Evolutionary conservation across 2,113 vertebrate genomes (phyloP), one percentile per base, ranked within the genome.

Genomic region (Crotalus tigris): DNA sequence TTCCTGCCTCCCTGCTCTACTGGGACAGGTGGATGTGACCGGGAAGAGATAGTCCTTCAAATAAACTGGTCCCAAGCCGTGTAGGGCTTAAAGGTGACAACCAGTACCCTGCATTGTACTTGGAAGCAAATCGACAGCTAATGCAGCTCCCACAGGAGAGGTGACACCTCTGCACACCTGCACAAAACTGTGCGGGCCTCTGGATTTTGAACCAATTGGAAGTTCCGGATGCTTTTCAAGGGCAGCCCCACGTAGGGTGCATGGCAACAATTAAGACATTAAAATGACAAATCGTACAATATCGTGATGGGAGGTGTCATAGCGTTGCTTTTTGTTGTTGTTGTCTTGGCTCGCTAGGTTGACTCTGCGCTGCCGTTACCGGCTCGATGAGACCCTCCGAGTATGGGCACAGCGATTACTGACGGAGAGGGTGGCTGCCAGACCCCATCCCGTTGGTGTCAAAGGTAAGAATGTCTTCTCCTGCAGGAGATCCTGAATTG

Each of bases 311-410:
- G 33, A 23, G n/a, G 19, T 1, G 21, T 55, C 26, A 12, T 5
- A 3, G n/a, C 54, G 5, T 3, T 49, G 15, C 13, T 64, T 58
- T 51, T 49, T 49, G 9, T 51, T 51, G 1, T 51, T 51, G 6
- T 51, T 51, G 49, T 51, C 49, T 5, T 91, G 69, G 53, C 86
- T 49, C 1, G 55, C 59, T 59, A 98, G 97, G 91, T 89, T 97
- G 90, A 95, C 96, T 1, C 11, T 97, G 54, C 96, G 96, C 86
- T 98, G 97, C 69, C 94, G 92, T 9, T 98, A 97, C 91, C 97
- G 96, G 2, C 85, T 94, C 12, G 95, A 96, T 1, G 64, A 93
- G 1, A 97, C 90, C 0, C 90, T 92, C 29, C 44, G 61, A 49
- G 19, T 95, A 3, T 75, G 57, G 29, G 89, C 44, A 5, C 69